Conservation (phyloP, 1,140 invertebrate genomes). For the Triops cancriformis region DNA sequence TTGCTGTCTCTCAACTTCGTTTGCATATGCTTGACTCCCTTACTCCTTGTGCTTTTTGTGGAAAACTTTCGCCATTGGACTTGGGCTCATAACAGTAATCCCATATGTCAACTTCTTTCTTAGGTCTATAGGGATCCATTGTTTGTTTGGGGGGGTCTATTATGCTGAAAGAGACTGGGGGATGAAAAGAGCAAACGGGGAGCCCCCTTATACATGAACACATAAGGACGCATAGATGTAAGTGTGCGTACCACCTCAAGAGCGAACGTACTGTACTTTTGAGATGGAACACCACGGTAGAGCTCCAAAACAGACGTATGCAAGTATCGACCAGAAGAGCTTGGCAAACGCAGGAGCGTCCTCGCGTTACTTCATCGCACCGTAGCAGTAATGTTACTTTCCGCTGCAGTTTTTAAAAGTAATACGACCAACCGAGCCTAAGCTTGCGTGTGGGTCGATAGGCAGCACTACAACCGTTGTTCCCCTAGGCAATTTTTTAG, state of each 20-base stretch:
- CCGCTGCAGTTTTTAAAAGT: background rate
- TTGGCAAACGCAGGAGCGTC: background rate
- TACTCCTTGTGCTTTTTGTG: background rate
- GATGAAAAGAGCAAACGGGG: background rate
- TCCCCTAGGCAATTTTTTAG: background rate
- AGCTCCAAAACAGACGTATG: background rate
- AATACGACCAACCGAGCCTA: background rate
- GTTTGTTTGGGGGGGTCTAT: background rate
- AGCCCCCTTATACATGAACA: background rate
- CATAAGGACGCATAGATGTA: background rate
- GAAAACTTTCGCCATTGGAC: background rate
- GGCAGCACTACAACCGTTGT: background rate
- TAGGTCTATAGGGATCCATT: slow-evolving; percentile 13
- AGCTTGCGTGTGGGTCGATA: slow-evolving; percentile 8
- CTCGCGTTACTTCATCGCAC: background rate
- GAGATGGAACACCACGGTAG: background rate
- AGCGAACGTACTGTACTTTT: background rate
- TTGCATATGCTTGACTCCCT: background rate
- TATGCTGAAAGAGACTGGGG: background rate
- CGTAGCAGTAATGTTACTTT: background rate
- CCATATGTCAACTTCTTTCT: slow-evolving; percentile 1
- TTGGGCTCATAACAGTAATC: background rate
- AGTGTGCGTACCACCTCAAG: background rate
- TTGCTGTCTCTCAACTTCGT: background rate
- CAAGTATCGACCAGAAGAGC: background rate